Percentiles rank a stretch among this genome's conserved stretches.
phyloP scores from a whole-genome alignment of 2,797 vertebrate species.

The Iguana delicatissima region DNA sequence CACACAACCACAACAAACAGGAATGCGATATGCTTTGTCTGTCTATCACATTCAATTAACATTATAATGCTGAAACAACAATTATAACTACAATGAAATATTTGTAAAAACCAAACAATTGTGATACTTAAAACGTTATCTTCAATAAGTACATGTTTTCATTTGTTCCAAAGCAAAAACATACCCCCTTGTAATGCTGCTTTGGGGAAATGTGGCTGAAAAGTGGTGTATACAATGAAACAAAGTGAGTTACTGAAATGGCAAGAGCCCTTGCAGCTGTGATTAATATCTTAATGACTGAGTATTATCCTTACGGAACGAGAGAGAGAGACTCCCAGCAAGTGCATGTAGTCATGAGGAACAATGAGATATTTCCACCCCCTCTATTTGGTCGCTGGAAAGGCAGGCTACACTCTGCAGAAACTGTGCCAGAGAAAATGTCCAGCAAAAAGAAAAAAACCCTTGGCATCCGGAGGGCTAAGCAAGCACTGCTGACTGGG shows the following conservation, averaged over 20 bases:
- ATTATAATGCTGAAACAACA: no score
- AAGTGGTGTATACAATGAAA: background rate
- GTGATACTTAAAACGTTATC: no score
- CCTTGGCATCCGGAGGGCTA: background rate
- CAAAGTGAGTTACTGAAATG: background rate
- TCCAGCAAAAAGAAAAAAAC: no score
- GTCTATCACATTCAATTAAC: no score
- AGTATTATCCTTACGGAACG: accelerated
- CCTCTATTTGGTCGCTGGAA: no score
- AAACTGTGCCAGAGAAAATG: background rate
- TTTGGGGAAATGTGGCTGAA: background rate
- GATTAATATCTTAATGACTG: no score
- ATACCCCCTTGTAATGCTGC: background rate
- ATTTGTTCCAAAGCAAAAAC: no score
- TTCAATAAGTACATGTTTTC: no score
- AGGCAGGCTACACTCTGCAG: background rate
- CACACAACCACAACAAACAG: no score
- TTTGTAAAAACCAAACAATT: no score
- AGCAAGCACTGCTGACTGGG: background rate
- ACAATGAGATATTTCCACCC: background rate
- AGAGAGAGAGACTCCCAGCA: background rate
- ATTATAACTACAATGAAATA: no score
- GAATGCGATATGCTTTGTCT: no score
- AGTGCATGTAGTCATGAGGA: background rate
- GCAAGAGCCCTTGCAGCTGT: background rate